Evolutionary conservation across 1,140 invertebrate species (phyloP), one percentile per base, ranked within the genome.

Genomic region (Drosophila murphyi): DNA sequence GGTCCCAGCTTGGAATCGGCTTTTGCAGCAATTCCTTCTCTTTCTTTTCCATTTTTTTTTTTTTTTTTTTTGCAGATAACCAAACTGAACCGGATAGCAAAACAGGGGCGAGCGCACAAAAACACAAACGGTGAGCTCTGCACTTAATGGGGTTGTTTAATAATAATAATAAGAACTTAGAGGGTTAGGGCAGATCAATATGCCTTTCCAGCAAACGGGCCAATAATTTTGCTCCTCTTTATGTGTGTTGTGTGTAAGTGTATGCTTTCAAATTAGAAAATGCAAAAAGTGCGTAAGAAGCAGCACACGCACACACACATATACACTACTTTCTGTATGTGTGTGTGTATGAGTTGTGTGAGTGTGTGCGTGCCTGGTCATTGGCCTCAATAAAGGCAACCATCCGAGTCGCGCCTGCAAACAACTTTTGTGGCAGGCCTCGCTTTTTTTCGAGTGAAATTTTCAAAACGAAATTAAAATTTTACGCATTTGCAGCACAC

Each of bases 381-480:
- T 87, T 87, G 83, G 83, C 83, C 83, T 87, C 80, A 75, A 87
- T 72, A 72, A 71, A 76, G 47, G 73, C 73, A 88, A 69, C 57
- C 48, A 72, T 64, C 61, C 67, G 76, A 64, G 60, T 71, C 72
- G 70, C 62, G 69, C 70, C 74, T 62, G 70, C 72, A 70, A 82
- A 82, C 83, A 86, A 86, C 81, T 85, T 83, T 70, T 71, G 68
- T 70, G 68, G 67, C 72, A 70, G 52, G 59, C 57, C 39, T 64
- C 69, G 65, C 62, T 62, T 74, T 78, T 78, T 80, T 86, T 81
- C 82, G 72, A 88, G 76, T 74, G 65, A 80, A 88, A 87, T 77
- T 89, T 87, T 89, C 83, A 87, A 87, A 87, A 87, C 83, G 83
- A 87, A 87, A 87, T 87, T 87, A 87, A 87, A 87, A 87, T 87